Conservation (phyloP, 2,797 vertebrate species). For the Gorsachius magnificus region DNA sequence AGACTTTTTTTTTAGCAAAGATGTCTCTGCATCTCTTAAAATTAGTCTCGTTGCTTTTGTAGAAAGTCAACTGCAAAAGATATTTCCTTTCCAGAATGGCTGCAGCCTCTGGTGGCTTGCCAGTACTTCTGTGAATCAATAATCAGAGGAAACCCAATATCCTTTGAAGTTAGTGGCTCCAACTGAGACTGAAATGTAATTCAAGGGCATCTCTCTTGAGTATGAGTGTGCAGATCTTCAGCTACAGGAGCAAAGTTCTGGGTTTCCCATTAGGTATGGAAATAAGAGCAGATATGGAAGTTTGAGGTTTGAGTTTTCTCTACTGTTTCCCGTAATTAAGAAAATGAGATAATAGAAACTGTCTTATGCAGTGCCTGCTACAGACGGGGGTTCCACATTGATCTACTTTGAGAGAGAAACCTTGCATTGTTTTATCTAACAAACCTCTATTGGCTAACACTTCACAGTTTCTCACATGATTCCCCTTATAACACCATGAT, state of each 20-base stretch:
- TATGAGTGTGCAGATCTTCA: neutral
- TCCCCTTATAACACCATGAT: neutral
- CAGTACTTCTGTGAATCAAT: neutral
- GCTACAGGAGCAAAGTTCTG: neutral
- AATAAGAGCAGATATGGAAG: neutral
- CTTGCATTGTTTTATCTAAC: too few species aligned
- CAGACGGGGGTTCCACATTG: neutral
- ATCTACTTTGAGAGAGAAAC: too few species aligned
- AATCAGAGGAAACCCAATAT: neutral
- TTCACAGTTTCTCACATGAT: neutral
- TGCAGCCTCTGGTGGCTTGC: neutral
- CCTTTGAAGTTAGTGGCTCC: neutral
- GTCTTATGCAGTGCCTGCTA: neutral
- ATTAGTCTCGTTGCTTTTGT: neutral
- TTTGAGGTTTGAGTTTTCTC: conserved; percentile 12
- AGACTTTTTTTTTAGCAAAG: neutral
- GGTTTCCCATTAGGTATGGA: neutral
- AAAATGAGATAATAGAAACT: conserved; percentile 32
- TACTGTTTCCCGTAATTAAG: conserved; percentile 45
- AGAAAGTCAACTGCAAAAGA: neutral
- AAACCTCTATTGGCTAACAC: neutral
- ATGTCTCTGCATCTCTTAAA: neutral
- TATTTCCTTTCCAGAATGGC: neutral
- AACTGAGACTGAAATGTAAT: neutral
- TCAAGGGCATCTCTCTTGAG: neutral